These are phyloP conservation scores for Melanaphis sacchari DNA, from an alignment of 1,140 invertebrate species.

Conservation along the genomic window DNA sequence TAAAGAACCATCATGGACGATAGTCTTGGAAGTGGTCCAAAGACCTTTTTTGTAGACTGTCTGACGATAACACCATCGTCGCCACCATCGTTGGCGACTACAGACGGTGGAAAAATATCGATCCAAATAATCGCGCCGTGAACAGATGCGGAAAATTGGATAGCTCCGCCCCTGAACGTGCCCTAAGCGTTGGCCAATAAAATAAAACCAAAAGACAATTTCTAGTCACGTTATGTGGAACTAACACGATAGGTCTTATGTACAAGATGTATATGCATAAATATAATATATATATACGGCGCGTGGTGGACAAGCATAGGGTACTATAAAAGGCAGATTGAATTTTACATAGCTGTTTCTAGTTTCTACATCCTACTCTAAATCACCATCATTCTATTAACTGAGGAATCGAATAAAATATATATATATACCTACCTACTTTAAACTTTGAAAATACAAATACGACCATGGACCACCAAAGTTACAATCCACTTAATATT, in stretches of 20 bases:
- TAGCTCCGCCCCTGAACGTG: conserved; percentile 29
- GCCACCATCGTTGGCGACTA: neutral
- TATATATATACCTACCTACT: neutral
- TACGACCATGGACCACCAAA: neutral
- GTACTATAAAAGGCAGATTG: neutral
- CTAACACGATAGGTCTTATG: conserved; percentile 1
- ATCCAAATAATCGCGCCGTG: conserved; percentile 43
- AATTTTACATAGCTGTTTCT: neutral
- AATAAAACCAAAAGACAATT: conserved; percentile 23
- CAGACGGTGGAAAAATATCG: conserved; percentile 9
- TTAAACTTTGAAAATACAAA: neutral
- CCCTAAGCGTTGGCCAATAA: neutral
- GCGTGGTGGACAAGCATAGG: neutral
- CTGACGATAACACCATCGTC: neutral
- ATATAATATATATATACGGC: neutral
- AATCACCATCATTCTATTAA: neutral
- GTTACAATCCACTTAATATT: neutral
- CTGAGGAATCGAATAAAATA: neutral
- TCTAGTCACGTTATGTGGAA: neutral
- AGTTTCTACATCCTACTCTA: neutral
- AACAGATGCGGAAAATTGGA: conserved; percentile 46
- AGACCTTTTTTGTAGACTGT: neutral
- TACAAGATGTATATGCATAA: neutral
- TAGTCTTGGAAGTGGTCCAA: conserved; percentile 14
- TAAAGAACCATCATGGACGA: neutral